Evolutionary conservation across 2,113 vertebrate genomes (phyloP), one percentile per base, ranked within the genome.

Genomic region (Balaeniceps rex): DNA sequence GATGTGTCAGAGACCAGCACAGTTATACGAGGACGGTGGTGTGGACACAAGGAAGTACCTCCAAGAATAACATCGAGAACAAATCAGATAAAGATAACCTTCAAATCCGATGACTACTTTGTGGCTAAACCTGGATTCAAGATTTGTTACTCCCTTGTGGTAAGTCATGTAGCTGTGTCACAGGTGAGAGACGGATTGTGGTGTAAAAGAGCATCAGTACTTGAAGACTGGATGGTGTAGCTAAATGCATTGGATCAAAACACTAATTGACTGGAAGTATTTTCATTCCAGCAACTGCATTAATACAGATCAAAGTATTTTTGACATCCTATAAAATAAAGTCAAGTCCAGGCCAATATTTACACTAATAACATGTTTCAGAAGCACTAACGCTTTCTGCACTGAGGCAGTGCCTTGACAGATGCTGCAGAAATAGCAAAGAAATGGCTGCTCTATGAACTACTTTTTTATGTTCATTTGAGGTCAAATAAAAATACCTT

Each of bases 101-200:
- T 99, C 98, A 99, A 99, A 94, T 99, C 99, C 0, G 99, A 99
- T 94, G 99, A 99, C 95, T 99, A 99, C 97, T 99, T 99, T 97
- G 99, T 99, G 87, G 99, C 99, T 95, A 99, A 99, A 97, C 99
- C 99, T 11, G 99, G 99, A 96, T 99, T 99, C 97, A 99, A 98
- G 98, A 97, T 99, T 95, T 99, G 99, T 98, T 99, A 99, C 97
- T 98, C 99, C 16, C 97, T 98, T 90, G 98, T 99, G 99, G 99
- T 99, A 98, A 99, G 99, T 98, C 83, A 60, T 12, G 60, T 80
- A 60, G 17, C 66, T 9, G 3, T 51, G 60, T 57, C 49, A 7
- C 36, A 64, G 87, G 60, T 91, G 70, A 90, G 83, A 91, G 51
- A 47, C n/a, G 76, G 58, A 55, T 51, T 72, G 63, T 49, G 52